Percentiles rank a stretch among this genome's conserved stretches.
Evolutionary conservation across 2,888 invertebrate species (phyloP).

Genomic region (Platycnemis pennipes): DNA sequence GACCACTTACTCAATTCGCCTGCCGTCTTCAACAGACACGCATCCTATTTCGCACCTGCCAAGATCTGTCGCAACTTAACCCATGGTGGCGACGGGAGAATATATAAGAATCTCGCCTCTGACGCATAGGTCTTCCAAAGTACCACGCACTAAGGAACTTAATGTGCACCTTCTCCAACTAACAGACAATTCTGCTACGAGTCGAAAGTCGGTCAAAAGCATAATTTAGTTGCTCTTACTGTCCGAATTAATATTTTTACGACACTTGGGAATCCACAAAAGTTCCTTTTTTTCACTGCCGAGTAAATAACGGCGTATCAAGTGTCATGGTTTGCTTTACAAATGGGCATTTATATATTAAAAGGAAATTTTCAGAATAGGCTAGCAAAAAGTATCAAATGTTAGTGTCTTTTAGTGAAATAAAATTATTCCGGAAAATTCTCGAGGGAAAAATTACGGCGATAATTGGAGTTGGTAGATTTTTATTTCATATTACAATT

Average conservation of each 20-base stretch:
- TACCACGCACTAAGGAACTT: background rate
- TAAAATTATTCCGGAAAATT: too few relatives aligned
- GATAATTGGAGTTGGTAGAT: too few relatives aligned
- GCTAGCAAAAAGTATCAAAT: too few relatives aligned
- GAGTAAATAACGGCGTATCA: too few relatives aligned
- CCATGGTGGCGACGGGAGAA: slow-evolving; percentile 39
- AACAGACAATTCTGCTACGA: background rate
- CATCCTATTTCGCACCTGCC: slow-evolving; percentile 62
- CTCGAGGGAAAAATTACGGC: too few relatives aligned
- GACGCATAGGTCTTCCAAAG: background rate
- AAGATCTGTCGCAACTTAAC: slow-evolving; percentile 54
- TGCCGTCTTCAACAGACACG: slow-evolving; percentile 45
- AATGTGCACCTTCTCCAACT: background rate
- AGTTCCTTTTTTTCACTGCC: too few relatives aligned
- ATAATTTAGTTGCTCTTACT: background rate
- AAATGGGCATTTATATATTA: too few relatives aligned
- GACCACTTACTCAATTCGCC: slow-evolving; percentile 68
- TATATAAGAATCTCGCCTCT: background rate
- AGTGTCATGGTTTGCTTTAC: too few relatives aligned
- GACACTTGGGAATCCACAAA: background rate
- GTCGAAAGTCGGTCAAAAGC: background rate
- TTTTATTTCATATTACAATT: too few relatives aligned
- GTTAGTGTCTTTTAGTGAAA: too few relatives aligned
- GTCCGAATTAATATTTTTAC: background rate
- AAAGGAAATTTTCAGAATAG: too few relatives aligned